Evolutionary conservation across 2,888 invertebrate genomes (phyloP).

Genomic region (Camptogramma bilineatum): DNA sequence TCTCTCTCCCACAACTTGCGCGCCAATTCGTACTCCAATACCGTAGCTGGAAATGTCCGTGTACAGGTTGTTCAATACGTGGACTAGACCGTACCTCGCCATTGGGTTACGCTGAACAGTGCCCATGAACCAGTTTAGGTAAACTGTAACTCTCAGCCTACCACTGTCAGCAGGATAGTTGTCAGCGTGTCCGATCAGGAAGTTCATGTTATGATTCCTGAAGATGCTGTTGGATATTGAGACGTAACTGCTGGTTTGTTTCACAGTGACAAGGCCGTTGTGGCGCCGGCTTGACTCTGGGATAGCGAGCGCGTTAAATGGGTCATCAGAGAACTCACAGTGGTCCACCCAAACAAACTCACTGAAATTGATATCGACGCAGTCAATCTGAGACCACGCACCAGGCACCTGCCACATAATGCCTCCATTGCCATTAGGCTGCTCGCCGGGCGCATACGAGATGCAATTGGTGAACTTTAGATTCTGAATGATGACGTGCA

Average conservation of each 20-base stretch:
- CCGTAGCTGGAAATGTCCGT: conserved; percentile 26
- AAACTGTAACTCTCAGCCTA: conserved; percentile 22
- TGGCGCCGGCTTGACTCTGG: conserved; percentile 23
- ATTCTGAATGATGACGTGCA: conserved; percentile 31
- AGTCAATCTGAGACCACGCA: conserved; percentile 10
- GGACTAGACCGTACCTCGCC: conserved; percentile 32
- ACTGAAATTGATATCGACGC: conserved; percentile 18
- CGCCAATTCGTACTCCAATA: conserved; percentile 26
- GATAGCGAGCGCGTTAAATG: conserved; percentile 17
- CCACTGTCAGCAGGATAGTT: conserved; percentile 14
- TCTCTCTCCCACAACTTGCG: conserved; percentile 21
- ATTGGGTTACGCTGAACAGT: conserved; percentile 28
- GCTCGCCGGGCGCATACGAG: conserved; percentile 25
- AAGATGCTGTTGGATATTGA: conserved; percentile 32
- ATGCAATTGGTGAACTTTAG: conserved; percentile 23
- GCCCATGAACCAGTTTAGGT: conserved; percentile 33
- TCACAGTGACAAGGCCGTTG: conserved; percentile 26
- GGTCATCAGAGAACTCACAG: conserved; percentile 32
- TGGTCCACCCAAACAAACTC: conserved; percentile 29
- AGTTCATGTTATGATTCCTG: conserved; percentile 32
- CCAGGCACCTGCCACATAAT: conserved; percentile 18
- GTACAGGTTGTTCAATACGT: conserved; percentile 32
- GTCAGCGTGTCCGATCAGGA: conserved; percentile 28
- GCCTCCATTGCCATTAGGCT: conserved; percentile 30
- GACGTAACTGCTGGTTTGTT: conserved; percentile 6